Percentiles rank a stretch among this genome's conserved stretches.
phyloP scores from a whole-genome alignment of 2,888 invertebrate genomes.

The Amorpha juglandis region DNA sequence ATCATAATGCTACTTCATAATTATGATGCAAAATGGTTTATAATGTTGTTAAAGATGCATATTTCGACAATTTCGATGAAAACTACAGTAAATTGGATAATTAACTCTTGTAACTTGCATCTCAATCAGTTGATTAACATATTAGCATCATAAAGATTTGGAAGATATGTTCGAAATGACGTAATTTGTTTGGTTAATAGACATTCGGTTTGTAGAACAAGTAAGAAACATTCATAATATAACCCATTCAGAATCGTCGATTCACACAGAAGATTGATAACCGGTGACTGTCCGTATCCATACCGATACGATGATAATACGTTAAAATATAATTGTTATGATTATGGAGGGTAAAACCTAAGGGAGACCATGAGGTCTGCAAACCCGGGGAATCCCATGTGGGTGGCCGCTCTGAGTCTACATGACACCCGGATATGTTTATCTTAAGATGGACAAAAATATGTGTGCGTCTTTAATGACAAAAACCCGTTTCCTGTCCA shows the following conservation, averaged over 20 bases:
- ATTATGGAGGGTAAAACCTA: no score
- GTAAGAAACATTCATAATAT: no score
- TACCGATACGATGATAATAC: no score
- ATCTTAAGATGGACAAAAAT: background rate
- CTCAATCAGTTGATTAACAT: slow-evolving; percentile 7
- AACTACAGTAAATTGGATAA: slow-evolving; percentile 2
- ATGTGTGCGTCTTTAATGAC: background rate
- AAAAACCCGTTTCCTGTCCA: slow-evolving; percentile 1
- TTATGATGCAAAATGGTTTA: background rate
- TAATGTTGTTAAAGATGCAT: slow-evolving; percentile 1
- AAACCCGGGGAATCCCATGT: no score
- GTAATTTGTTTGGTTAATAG: background rate
- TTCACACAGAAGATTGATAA: no score
- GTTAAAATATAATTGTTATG: no score
- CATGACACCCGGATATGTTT: background rate
- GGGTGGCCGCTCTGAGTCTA: no score
- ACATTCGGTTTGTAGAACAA: background rate
- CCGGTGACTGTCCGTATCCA: no score
- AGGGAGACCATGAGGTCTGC: no score
- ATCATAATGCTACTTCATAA: no score
- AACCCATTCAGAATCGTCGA: no score
- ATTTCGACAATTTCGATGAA: background rate
- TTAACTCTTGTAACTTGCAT: slow-evolving; percentile 3
- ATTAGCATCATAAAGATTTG: slow-evolving; percentile 4
- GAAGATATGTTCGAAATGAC: background rate